These are phyloP conservation scores for Gorilla gorilla DNA, from an alignment of 2,113 vertebrate genomes.

Conservation along the genomic window DNA sequence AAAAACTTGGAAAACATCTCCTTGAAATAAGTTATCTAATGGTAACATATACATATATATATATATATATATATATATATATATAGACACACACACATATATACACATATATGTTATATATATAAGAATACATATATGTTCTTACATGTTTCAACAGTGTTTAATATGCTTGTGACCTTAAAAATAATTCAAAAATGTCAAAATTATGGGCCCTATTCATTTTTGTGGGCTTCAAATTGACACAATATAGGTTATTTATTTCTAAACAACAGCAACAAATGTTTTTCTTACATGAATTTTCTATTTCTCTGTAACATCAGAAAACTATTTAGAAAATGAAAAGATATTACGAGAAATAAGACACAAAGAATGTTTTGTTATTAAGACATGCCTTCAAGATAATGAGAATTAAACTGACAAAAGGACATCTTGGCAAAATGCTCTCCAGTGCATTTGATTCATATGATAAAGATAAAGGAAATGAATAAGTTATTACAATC, in stretches of 20 bases:
- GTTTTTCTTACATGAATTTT: constrained; percentile 16
- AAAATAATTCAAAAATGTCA: background rate
- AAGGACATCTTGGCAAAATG: background rate
- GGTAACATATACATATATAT: fast-evolving
- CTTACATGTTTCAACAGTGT: background rate
- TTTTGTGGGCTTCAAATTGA: background rate
- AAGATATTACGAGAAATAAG: background rate
- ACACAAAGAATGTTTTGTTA: background rate
- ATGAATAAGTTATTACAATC: background rate
- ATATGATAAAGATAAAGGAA: constrained; percentile 29
- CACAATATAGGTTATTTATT: background rate
- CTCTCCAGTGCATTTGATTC: background rate
- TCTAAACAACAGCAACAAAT: constrained; percentile 6
- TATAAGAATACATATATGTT: background rate
- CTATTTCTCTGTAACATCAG: background rate
- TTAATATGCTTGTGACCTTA: background rate
- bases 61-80: background rate
- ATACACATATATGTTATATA: too few species aligned
- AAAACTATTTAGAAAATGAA: constrained; percentile 49
- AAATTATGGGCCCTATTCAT: background rate
- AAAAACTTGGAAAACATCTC: background rate
- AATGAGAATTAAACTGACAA: constrained; percentile 34
- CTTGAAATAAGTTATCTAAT: background rate
- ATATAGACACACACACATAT: background rate
- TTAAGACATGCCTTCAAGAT: constrained; percentile 31